Base-by-base conservation (phyloP, 92 coral and sea anemone genomes). In the Anthopleura xanthogrammica region DNA sequence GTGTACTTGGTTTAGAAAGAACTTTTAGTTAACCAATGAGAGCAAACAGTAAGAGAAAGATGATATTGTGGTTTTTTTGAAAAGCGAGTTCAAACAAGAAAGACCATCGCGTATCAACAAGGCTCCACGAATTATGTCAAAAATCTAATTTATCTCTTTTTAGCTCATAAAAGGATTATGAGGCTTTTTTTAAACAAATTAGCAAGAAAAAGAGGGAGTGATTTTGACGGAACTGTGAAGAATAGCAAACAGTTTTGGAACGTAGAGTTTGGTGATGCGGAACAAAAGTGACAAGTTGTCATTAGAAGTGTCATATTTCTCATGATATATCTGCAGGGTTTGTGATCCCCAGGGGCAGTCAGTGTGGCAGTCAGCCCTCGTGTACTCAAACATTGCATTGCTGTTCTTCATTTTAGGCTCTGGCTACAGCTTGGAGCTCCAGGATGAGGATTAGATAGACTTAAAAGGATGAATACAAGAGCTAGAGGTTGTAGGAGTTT, bases 401-500 rank as follows among this genome's bases (percentile, higher is more conserved):
- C 84, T 81, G 84, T 81, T 81, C 84, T 23, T 71, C 55, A 70
- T n/a, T 71, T 54, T 29, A 29, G 83, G 55, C 70, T 68, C 3
- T 52, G 40, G 62, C 84, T 22, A 48, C 24, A 23, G 13, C 78
- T 50, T 68, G 84, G 70, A 70, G 57, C 84, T 48, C 16, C 52
- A n/a, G 74, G 52, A 50, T 70, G 52, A 39, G 66, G 84, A 43
- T 70, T 81, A 81, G 42, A 40, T 1, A 11, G 52, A 81, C 74
- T 81, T 81, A 23, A 40, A 72, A 65, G 5, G 84, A 95, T 97
- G 95, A 94, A 88, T 11, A 85, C 76, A 43, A 84, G 65, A 86
- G 72, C 77, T 68, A 20, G 85, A 50, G 85, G 83, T 73, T 54
- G 82, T 11, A 89, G 97, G 87, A 83, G 89, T 42, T 97, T 97